These are phyloP conservation scores for Panzeria rudis DNA, from an alignment of 2,888 invertebrate genomes.

Conservation along the genomic window DNA sequence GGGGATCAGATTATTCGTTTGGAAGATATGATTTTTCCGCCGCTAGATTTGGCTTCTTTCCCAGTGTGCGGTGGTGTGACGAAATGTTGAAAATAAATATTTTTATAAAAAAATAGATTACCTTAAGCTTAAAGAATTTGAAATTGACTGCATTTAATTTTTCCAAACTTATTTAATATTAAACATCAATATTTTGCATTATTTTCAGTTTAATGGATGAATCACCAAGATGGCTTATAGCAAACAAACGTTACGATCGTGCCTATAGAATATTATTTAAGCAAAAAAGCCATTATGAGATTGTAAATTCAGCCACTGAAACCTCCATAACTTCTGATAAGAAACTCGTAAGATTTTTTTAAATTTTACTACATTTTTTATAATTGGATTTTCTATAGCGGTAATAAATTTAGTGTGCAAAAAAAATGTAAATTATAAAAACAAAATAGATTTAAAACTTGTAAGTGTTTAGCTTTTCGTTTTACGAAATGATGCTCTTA, in stretches of 20 bases:
- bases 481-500: no score
- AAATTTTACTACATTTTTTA: neutral
- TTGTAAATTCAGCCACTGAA: slow-evolving; percentile 75
- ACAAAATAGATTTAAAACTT: no score
- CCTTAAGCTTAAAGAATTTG: no score
- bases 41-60: no score
- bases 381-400: neutral
- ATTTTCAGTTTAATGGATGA: slow-evolving; percentile 81
- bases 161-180: neutral
- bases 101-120: no score
- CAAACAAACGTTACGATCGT: slow-evolving; percentile 83
- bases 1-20: no score
- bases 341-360: slow-evolving; percentile 76
- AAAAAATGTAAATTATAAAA: no score
- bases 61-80: no score
- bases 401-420: no score
- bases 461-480: no score
- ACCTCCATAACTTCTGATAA: slow-evolving; percentile 75
- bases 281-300: slow-evolving; percentile 79
- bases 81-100: no score
- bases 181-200: neutral
- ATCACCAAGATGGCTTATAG: slow-evolving; percentile 85
- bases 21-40: no score
- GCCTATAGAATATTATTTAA: slow-evolving; percentile 83
- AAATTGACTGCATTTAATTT: neutral